A percentile compares a stretch with the other conserved stretches of the same genome.
Conservation (phyloP, 2,113 vertebrate species). For the Pelecanus crispus region DNA sequence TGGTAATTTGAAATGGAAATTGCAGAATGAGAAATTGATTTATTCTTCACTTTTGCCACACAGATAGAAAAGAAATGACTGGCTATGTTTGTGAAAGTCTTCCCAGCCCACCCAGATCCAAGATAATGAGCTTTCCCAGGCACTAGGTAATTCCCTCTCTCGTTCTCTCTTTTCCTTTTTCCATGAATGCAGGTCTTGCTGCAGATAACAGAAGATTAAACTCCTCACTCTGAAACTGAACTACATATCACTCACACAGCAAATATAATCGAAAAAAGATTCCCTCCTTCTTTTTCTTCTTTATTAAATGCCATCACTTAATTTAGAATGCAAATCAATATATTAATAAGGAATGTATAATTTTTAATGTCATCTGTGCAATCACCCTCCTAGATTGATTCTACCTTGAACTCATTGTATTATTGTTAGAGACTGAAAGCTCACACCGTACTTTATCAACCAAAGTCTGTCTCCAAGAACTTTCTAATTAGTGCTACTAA, state of each 20-base stretch:
- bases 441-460: slow-evolving; percentile 45
- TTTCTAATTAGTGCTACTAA: slow-evolving; percentile 75
- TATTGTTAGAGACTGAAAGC: slow-evolving; percentile 62
- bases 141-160: background rate
- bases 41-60: slow-evolving; percentile 18
- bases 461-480: slow-evolving; percentile 64
- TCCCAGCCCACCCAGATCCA: slow-evolving; percentile 2
- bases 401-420: slow-evolving; percentile 51
- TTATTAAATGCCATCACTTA: slow-evolving; percentile 51
- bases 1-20: slow-evolving; percentile 50
- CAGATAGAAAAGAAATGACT: background rate
- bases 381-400: slow-evolving; percentile 58
- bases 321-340: slow-evolving; percentile 64
- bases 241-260: background rate
- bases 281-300: background rate
- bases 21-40: slow-evolving; percentile 44
- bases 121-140: slow-evolving; percentile 10
- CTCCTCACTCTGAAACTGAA: background rate
- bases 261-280: background rate
- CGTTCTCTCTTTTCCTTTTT: background rate
- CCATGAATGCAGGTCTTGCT: background rate
- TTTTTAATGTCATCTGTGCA: slow-evolving; percentile 37
- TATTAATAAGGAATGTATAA: slow-evolving; percentile 45
- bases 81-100: background rate
- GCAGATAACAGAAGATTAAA: slow-evolving; percentile 31